Base-by-base conservation (phyloP, 2,797 vertebrate species). In the Dromococcyx pavoninus region DNA sequence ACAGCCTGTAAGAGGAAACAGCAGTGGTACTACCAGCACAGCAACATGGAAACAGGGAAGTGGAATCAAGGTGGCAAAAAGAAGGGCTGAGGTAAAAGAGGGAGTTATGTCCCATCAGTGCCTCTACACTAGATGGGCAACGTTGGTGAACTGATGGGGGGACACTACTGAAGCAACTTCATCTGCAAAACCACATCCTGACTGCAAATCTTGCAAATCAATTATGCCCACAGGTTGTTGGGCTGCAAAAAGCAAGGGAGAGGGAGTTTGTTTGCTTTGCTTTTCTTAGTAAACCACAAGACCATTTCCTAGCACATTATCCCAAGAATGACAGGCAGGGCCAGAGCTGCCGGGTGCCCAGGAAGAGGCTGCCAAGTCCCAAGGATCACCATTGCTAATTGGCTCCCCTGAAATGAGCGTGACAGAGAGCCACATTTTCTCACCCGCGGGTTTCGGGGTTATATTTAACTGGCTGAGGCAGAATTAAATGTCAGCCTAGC, bases 401-500 rank as follows among this genome's bases (percentile, higher is more conserved):
- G 95, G 89, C 91, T 95, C 81, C 69, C 96, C 94, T 85, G 89
- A 94, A 96, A 97, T 1, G 30, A 97, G 93, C 89, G n/a, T 96
- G 96, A 97, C 95, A 96, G 94, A 93, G 92, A 87, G 81, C 75
- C 91, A 72, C 96, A 95, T 97, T 95, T 95, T 95, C 95, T 97
- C 96, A 96, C 96, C 92, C 81, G 30, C 74, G 7, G 84, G 89
- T 95, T 96, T 95, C 10, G 0, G 94, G 81, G 92, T 95, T 96
- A 97, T 96, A 97, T 97, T 95, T 97, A 97, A 95, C 93, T 39
- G 75, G 72, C 84, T 19, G 2, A 92, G 85, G 93, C 86, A 95
- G 95, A 97, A 95, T 96, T 95, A 97, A 97, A 97, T 97, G 95
- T 97, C 96, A 96, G 78, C 86, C 54, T 92, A 92, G 93, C 93